phyloP scores from a whole-genome alignment of 1,140 invertebrate species.

The Euglossa dilemma region DNA sequence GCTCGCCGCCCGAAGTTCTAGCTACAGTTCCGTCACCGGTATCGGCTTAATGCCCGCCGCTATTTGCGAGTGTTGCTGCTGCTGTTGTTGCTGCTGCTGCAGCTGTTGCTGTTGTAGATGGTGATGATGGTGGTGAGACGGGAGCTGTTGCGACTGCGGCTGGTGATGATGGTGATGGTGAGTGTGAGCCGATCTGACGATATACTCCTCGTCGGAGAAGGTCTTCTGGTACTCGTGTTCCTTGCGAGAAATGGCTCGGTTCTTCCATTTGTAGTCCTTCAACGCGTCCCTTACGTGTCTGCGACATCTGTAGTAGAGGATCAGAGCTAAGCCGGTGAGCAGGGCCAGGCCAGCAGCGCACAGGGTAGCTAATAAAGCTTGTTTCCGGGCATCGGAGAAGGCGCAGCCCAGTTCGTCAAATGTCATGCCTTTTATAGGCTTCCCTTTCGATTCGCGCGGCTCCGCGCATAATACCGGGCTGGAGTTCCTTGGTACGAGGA shows the following conservation, averaged over 20 bases:
- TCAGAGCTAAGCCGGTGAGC: slow-evolving; percentile 86
- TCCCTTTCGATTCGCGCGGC: slow-evolving; percentile 87
- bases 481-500: slow-evolving; percentile 88
- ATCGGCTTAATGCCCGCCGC: slow-evolving; percentile 87
- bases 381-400: slow-evolving; percentile 87
- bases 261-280: slow-evolving; percentile 92
- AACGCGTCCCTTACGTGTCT: slow-evolving; percentile 88
- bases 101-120: slow-evolving; percentile 82
- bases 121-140: slow-evolving; percentile 84
- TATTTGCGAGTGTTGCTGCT: slow-evolving; percentile 83
- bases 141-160: slow-evolving; percentile 66
- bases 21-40: slow-evolving; percentile 96
- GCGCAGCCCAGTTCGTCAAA: slow-evolving; percentile 91
- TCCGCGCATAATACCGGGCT: slow-evolving; percentile 89
- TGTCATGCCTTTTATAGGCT: slow-evolving; percentile 86
- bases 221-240: slow-evolving; percentile 95
- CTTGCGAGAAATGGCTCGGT: slow-evolving; percentile 89
- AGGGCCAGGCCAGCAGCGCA: slow-evolving; percentile 87
- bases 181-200: slow-evolving; percentile 84
- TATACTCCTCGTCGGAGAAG: slow-evolving; percentile 92
- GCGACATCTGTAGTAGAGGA: slow-evolving; percentile 90
- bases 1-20: slow-evolving; percentile 92
- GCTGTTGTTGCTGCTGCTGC: slow-evolving; percentile 68
- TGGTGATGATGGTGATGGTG: slow-evolving; percentile 73
- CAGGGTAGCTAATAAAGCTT: slow-evolving; percentile 89